Conservation (phyloP, 2,113 vertebrate species). For the Urocitellus parryii region DNA sequence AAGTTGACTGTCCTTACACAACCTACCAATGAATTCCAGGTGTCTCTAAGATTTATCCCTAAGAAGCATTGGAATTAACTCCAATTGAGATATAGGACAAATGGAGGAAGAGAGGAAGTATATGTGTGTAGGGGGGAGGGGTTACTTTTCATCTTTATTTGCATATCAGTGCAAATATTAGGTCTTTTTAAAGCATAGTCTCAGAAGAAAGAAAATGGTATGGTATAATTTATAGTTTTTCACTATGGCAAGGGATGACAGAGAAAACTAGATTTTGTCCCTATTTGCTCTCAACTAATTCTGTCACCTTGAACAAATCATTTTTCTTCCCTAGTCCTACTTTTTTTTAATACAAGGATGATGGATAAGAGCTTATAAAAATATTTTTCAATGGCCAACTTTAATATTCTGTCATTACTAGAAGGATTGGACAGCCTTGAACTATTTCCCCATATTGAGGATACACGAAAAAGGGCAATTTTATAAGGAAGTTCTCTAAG, state of each 20-base stretch:
- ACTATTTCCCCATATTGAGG: neutral
- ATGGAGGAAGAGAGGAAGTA: neutral
- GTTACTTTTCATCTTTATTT: neutral
- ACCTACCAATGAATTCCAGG: neutral
- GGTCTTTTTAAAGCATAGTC: neutral
- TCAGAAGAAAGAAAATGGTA: neutral
- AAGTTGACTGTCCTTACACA: neutral
- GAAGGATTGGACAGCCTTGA: neutral
- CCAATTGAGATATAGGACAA: neutral
- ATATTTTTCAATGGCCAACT: neutral
- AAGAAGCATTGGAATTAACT: neutral
- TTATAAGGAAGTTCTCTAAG: neutral
- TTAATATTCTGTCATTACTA: neutral
- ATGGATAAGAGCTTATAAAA: neutral
- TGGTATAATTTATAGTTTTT: neutral
- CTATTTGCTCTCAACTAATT: neutral
- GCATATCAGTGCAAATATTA: neutral
- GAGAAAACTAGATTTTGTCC: neutral
- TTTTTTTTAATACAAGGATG: neutral
- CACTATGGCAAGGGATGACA: neutral
- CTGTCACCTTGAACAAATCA: neutral
- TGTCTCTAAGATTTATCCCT: neutral
- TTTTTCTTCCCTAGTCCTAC: neutral
- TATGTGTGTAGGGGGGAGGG: neutral
- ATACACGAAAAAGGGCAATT: neutral